A percentile compares a stretch with the other conserved stretches of the same genome.
These are phyloP conservation scores for Paraescarpia echinospica DNA, from an alignment of 1,140 invertebrate genomes.

Conservation along the genomic window DNA sequence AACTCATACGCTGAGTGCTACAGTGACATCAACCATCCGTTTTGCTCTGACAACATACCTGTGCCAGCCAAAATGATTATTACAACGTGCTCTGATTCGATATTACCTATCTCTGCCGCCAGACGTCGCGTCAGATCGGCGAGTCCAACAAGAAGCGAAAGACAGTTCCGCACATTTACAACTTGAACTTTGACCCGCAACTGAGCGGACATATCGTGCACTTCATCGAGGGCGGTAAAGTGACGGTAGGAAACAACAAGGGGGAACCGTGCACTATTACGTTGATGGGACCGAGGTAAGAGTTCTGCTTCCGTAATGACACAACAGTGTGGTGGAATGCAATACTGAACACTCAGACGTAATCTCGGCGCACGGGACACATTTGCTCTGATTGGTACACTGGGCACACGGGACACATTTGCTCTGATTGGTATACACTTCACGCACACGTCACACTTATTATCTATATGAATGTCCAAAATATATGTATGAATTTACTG, in stretches of 20 bases:
- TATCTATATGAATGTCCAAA: too few relatives aligned
- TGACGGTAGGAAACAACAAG: slow-evolving; percentile 61
- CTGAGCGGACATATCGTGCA: slow-evolving; percentile 30
- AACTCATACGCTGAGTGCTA: too few relatives aligned
- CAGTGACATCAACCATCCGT: too few relatives aligned
- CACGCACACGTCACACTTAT: too few relatives aligned
- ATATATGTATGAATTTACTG: too few relatives aligned
- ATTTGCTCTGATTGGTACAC: too few relatives aligned
- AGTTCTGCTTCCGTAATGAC: not conserved
- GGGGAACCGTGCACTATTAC: slow-evolving; percentile 58
- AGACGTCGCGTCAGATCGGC: slow-evolving; percentile 28
- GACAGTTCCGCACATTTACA: slow-evolving; percentile 27
- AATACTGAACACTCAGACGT: too few relatives aligned
- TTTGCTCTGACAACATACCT: too few relatives aligned
- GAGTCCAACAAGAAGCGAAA: slow-evolving; percentile 23
- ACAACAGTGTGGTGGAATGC: too few relatives aligned
- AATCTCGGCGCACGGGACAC: too few relatives aligned
- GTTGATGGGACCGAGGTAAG: slow-evolving; percentile 64
- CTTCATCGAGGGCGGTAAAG: slow-evolving; percentile 57
- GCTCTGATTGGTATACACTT: too few relatives aligned
- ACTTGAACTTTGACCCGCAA: slow-evolving; percentile 32
- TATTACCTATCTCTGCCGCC: not conserved
- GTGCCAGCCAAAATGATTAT: not conserved
- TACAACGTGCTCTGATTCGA: not conserved
- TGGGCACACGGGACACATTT: too few relatives aligned